Evolutionary conservation across 2,888 invertebrate genomes (phyloP).

Genomic region (Acrobasis suavella): DNA sequence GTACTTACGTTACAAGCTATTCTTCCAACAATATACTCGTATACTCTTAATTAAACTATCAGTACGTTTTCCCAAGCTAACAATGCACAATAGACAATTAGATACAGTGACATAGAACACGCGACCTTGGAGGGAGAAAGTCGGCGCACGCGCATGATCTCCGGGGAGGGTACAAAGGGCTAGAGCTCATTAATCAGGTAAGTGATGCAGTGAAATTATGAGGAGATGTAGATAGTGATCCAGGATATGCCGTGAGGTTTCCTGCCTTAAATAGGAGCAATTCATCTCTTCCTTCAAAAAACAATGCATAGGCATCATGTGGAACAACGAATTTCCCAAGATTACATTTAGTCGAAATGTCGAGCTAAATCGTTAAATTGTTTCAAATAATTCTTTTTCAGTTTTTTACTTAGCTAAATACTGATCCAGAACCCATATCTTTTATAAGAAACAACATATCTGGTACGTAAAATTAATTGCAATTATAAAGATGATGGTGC

Average conservation of each 20-base stretch:
- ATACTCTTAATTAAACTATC: slow-evolving; percentile 9
- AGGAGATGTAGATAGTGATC: neutral
- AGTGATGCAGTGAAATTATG: slow-evolving; percentile 13
- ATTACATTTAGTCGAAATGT: too few species aligned
- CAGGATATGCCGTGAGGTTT: neutral
- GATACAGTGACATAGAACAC: slow-evolving; percentile 31
- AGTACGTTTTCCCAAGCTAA: slow-evolving; percentile 34
- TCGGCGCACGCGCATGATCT: slow-evolving; percentile 24
- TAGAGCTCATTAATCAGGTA: slow-evolving; percentile 12
- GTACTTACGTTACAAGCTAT: neutral
- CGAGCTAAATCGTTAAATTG: too few species aligned
- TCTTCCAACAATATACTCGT: neutral
- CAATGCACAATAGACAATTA: slow-evolving; percentile 45
- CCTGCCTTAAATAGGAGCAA: too few species aligned
- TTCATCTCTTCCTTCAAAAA: too few species aligned
- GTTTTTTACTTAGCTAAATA: too few species aligned
- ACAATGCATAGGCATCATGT: too few species aligned
- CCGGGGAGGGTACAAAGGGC: slow-evolving; percentile 4
- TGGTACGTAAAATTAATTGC: too few species aligned
- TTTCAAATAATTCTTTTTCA: too few species aligned
- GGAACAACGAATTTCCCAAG: too few species aligned
- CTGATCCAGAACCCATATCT: too few species aligned
- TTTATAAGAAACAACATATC: too few species aligned
- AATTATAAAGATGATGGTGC: too few species aligned
- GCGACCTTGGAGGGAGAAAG: slow-evolving; percentile 52